phyloP scores from a whole-genome alignment of 1,140 invertebrate species.

The Cherax destructor region DNA sequence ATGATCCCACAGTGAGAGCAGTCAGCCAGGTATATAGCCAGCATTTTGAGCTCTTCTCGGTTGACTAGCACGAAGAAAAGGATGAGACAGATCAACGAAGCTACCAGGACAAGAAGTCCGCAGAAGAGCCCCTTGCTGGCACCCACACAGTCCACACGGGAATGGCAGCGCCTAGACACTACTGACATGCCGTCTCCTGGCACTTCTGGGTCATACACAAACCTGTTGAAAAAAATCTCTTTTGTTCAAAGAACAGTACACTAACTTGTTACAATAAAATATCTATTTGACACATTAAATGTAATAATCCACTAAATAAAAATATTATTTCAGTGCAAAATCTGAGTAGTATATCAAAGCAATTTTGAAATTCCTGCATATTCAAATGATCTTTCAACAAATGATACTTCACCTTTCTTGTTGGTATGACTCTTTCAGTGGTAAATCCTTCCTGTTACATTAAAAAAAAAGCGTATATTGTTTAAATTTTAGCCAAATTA shows the following conservation, averaged over 20 bases:
- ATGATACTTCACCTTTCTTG: not conserved
- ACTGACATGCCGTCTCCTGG: constrained; percentile 71
- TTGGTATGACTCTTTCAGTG: constrained; percentile 3
- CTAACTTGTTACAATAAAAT: not conserved
- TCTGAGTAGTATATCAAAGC: not conserved
- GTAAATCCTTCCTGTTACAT: not conserved
- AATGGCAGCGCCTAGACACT: constrained; percentile 76
- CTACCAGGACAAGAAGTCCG: constrained; percentile 90
- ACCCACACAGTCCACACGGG: constrained; percentile 92
- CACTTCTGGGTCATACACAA: constrained; percentile 83
- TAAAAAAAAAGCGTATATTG: constrained; percentile 3
- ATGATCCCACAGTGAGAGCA: constrained; percentile 92
- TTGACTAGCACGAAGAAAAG: constrained; percentile 95
- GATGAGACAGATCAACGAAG: constrained; percentile 93
- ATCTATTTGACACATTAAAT: not conserved
- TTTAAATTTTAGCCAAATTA: not conserved
- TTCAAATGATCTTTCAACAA: constrained; percentile 4
- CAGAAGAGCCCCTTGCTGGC: constrained; percentile 93
- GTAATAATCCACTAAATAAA: not conserved
- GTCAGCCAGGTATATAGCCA: constrained; percentile 93
- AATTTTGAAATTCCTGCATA: not conserved
- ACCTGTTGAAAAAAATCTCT: constrained; percentile 75
- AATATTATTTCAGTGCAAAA: not conserved
- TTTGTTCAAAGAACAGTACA: not conserved
- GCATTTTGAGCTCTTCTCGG: constrained; percentile 78